Evolutionary conservation across 2,113 vertebrate species (phyloP).

Genomic region (Heterochromis multidens): DNA sequence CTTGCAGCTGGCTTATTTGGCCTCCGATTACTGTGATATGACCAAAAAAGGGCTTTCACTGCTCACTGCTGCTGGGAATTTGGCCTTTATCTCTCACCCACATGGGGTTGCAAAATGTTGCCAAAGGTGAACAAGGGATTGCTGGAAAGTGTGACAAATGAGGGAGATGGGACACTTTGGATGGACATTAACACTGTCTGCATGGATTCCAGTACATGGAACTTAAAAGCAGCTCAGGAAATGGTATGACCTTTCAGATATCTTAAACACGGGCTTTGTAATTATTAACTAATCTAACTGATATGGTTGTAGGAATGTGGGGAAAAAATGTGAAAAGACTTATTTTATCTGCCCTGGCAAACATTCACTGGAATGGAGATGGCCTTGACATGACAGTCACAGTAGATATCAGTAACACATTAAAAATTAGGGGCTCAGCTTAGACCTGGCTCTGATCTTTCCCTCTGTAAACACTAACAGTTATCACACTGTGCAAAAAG

Average conservation of each 20-base stretch:
- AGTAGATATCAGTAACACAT: background rate
- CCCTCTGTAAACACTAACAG: background rate
- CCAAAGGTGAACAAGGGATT: constrained; percentile 9
- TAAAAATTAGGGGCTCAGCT: background rate
- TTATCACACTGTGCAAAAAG: constrained; percentile 15
- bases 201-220: background rate
- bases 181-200: background rate
- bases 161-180: background rate
- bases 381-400: background rate
- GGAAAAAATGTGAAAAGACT: background rate
- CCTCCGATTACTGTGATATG: constrained; percentile 43
- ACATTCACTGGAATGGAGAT: constrained; percentile 25
- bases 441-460: background rate
- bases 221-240: background rate
- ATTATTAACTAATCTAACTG: constrained; percentile 19
- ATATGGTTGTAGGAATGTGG: background rate
- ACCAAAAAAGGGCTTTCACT: constrained; percentile 65
- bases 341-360: constrained; percentile 20
- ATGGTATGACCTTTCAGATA: background rate
- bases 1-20: constrained; percentile 49
- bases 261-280: background rate
- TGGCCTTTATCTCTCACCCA: constrained; percentile 27
- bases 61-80: constrained; percentile 33
- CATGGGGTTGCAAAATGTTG: constrained; percentile 20
- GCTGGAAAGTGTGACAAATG: background rate